Evolutionary conservation across 1,140 invertebrate species (phyloP).

Genomic region (Apis florea): DNA sequence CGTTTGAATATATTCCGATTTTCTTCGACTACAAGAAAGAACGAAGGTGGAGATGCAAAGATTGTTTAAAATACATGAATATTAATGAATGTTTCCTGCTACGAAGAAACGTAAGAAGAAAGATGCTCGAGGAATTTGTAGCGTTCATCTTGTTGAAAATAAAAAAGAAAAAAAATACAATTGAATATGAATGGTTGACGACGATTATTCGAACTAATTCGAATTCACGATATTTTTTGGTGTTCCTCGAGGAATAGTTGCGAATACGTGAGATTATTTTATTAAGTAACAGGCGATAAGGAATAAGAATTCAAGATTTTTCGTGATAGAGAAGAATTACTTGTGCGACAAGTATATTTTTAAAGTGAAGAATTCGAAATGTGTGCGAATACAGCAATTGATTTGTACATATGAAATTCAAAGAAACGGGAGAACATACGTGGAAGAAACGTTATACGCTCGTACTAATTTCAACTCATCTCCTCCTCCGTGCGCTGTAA

Average conservation of each 20-base stretch:
- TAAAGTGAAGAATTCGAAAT: not conserved
- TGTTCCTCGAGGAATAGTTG: not conserved
- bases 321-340: no score
- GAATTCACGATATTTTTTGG: not conserved
- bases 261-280: not conserved
- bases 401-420: not conserved
- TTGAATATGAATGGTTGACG: not conserved
- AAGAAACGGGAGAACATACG: no score
- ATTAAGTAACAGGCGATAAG: not conserved
- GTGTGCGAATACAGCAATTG: not conserved
- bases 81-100: slow-evolving; percentile 31
- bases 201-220: slow-evolving; percentile 11
- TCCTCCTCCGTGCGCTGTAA: slow-evolving; percentile 1
- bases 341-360: no score
- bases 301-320: not conserved
- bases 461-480: slow-evolving; percentile 18
- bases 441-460: not conserved
- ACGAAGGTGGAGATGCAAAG: not conserved
- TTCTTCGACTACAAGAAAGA: not conserved
- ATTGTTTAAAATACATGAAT: slow-evolving; percentile 43
- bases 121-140: slow-evolving; percentile 12
- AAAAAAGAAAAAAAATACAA: slow-evolving; percentile 17
- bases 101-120: slow-evolving; percentile 23
- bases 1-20: not conserved
- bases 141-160: slow-evolving; percentile 7